Evolutionary conservation across 2,888 invertebrate genomes (phyloP).

Genomic region (Dryobota labecula): DNA sequence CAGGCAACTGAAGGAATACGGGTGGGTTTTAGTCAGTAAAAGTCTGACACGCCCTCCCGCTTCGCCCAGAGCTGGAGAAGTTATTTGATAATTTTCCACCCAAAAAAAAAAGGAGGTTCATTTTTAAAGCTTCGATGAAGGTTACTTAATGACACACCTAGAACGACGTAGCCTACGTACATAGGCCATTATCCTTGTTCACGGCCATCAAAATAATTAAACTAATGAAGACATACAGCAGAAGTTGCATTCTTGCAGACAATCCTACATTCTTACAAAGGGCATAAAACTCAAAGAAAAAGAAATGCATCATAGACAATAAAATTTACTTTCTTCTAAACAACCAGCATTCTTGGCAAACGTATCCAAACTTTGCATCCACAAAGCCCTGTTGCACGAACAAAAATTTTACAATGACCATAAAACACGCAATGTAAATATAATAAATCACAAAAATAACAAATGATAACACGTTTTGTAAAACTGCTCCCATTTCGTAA

Average conservation of each 20-base stretch:
- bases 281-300: not conserved
- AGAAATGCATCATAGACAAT: slow-evolving; percentile 4
- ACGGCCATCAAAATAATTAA: not conserved
- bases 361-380: slow-evolving; percentile 32
- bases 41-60: too few species aligned
- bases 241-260: not conserved
- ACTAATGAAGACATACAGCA: not conserved
- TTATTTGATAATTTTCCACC: too few species aligned
- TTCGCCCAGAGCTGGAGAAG: too few species aligned
- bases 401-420: slow-evolving; percentile 45
- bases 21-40: too few species aligned
- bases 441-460: slow-evolving; percentile 67
- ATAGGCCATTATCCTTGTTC: not conserved
- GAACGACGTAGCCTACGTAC: not conserved
- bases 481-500: slow-evolving; percentile 68
- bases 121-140: not conserved
- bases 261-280: not conserved
- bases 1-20: too few species aligned
- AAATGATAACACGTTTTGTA: slow-evolving; percentile 64
- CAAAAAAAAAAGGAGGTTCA: too few species aligned
- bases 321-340: slow-evolving; percentile 21
- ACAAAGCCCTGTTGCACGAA: slow-evolving; percentile 32
- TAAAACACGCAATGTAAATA: slow-evolving; percentile 67
- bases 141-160: not conserved
- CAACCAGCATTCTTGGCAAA: slow-evolving; percentile 10